Evolutionary conservation across 2,888 invertebrate genomes (phyloP), one percentile per base, ranked within the genome.

Genomic region (Lasius fuliginosus): DNA sequence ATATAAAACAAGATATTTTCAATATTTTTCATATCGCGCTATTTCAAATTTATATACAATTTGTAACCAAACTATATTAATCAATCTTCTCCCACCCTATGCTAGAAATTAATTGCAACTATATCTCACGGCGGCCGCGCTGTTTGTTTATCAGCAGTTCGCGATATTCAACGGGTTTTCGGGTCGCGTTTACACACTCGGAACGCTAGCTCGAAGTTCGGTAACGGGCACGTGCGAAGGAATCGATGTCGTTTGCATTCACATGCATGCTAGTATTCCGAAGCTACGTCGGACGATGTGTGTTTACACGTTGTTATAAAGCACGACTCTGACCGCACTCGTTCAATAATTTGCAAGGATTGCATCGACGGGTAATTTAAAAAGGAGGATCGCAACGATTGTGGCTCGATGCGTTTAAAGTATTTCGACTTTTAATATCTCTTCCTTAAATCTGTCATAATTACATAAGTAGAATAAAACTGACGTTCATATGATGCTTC

Each of bases 191-290:
- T 79, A 79, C 82, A 83, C 49, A 76, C 23, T 53, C 53, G n/a
- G 27, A 36, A 73, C 74, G 49, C 69, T 23, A 74, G 82, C 73
- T 64, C 82, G 67, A 85, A 87, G 83, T 89, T 86, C 82, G 74
- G 68, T 53, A 79, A 68, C 84, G 46, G 77, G 40, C 81, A 69
- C 83, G 65, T 64, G 58, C 62, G 82, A 84, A 83, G 84, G 77
- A 81, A 85, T 83, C 83, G 60, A 85, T 81, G 74, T 74, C 83
- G 77, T 60, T 53, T 62, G 69, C 84, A 81, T 84, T 82, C 77
- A 81, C 75, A 79, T 49, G 79, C 82, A 69, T 67, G 84, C 49
- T 23, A 62, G 53, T 23, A 4, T 49, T 62, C 33, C 60, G 30
- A 68, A 30, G 36, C 46, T 46, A 60, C 5, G 27, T 18, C 23